Evolutionary conservation across 2,797 vertebrate genomes (phyloP).

Genomic region (Argyrosomus regius): DNA sequence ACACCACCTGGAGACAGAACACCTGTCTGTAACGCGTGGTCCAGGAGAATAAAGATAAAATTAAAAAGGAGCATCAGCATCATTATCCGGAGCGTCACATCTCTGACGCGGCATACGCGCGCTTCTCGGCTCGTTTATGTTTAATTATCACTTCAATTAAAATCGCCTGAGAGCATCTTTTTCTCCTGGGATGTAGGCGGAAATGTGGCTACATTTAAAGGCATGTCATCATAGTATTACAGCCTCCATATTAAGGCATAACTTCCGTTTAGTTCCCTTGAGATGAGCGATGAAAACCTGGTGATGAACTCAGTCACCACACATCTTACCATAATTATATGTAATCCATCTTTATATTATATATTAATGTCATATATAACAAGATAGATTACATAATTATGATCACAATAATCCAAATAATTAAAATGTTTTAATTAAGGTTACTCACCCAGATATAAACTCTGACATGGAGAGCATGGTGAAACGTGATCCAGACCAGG

Average conservation of each 20-base stretch:
- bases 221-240: not conserved
- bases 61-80: not conserved
- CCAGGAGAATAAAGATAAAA: not conserved
- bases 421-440: not conserved
- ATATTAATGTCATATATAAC: too few relatives aligned
- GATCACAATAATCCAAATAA: not conserved
- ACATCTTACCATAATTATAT: not conserved
- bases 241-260: too few relatives aligned
- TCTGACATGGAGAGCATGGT: slow-evolving; percentile 52
- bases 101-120: not conserved
- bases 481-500: not conserved
- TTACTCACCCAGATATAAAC: slow-evolving; percentile 50
- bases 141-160: not conserved
- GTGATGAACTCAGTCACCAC: not conserved
- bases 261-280: too few relatives aligned
- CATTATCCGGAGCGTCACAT: not conserved
- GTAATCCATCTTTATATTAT: not conserved
- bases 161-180: fast-evolving
- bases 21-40: not conserved
- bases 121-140: not conserved
- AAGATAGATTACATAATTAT: not conserved
- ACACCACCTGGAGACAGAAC: not conserved
- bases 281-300: not conserved
- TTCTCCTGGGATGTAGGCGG: not conserved
- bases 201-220: not conserved